Evolutionary conservation across 2,888 invertebrate genomes (phyloP).

Genomic region (Rhogogaster chlorosoma): DNA sequence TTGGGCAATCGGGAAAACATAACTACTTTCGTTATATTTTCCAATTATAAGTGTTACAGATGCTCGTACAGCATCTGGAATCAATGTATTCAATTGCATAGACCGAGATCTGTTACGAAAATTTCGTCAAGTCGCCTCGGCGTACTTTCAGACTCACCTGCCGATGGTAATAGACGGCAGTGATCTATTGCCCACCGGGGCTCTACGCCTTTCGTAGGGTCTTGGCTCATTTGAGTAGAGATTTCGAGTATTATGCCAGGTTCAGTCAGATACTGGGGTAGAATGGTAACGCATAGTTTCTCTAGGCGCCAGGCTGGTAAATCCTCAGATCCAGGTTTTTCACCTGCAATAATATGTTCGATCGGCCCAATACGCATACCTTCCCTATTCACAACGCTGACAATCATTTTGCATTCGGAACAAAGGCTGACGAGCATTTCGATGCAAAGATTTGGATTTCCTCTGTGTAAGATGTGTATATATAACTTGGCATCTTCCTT

Average conservation of each 20-base stretch:
- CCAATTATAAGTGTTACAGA: background rate
- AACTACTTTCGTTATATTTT: background rate
- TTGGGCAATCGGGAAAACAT: slow-evolving; percentile 58
- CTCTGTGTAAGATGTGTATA: background rate
- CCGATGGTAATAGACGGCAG: slow-evolving; percentile 57
- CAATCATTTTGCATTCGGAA: slow-evolving; percentile 56
- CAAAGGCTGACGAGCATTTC: slow-evolving; percentile 64
- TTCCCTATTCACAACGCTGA: slow-evolving; percentile 51
- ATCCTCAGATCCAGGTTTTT: background rate
- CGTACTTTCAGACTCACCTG: slow-evolving; percentile 29
- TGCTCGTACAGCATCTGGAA: slow-evolving; percentile 56
- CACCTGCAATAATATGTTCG: slow-evolving; percentile 33
- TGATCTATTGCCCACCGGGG: slow-evolving; percentile 62
- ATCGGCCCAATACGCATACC: background rate
- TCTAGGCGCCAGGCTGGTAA: slow-evolving; percentile 59
- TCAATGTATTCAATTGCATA: background rate
- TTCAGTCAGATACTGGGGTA: background rate
- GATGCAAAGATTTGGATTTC: slow-evolving; percentile 60
- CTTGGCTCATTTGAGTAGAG: background rate
- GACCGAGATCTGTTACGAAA: background rate
- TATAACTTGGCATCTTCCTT: background rate
- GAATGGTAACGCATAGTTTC: slow-evolving; percentile 48
- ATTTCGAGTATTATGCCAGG: background rate
- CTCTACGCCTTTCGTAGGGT: background rate
- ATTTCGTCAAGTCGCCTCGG: background rate